phyloP scores from a whole-genome alignment of 64 coral and sea anemone species.

The Montipora cactus region DNA sequence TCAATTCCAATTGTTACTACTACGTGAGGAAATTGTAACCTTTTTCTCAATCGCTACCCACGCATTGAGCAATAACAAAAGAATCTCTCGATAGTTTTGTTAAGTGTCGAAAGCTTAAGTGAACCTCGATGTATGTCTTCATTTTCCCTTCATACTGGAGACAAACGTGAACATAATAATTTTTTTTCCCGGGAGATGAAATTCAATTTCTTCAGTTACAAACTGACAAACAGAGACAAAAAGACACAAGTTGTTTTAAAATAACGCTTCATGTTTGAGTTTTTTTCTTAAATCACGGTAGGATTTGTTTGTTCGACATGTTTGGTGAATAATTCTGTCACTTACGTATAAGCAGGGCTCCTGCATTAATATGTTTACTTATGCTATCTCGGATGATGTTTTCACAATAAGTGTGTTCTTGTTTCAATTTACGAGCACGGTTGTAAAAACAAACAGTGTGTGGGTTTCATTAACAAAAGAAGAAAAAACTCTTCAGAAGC shows the following conservation, averaged over 20 bases:
- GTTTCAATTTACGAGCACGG: slow-evolving; percentile 48
- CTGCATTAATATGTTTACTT: slow-evolving; percentile 27
- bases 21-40: neutral
- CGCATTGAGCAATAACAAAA: neutral
- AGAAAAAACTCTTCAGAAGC: slow-evolving; percentile 37
- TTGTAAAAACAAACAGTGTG: slow-evolving; percentile 37
- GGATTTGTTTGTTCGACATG: neutral
- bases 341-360: neutral
- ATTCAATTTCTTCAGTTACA: slow-evolving; percentile 6
- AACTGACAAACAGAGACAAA: too few species aligned
- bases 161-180: neutral
- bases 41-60: neutral
- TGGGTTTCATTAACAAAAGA: slow-evolving; percentile 44
- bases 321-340: slow-evolving; percentile 24
- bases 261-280: neutral
- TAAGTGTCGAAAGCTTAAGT: neutral
- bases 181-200: neutral
- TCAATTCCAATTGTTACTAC: neutral
- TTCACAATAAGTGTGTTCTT: slow-evolving; percentile 39
- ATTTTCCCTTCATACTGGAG: neutral
- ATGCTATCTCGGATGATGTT: slow-evolving; percentile 18
- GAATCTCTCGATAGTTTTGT: slow-evolving; percentile 29
- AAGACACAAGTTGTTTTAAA: neutral
- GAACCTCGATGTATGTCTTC: slow-evolving; percentile 21
- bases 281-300: neutral